Evolutionary conservation across 1,140 invertebrate species (phyloP).

Genomic region (Diplogasteroides magnus): DNA sequence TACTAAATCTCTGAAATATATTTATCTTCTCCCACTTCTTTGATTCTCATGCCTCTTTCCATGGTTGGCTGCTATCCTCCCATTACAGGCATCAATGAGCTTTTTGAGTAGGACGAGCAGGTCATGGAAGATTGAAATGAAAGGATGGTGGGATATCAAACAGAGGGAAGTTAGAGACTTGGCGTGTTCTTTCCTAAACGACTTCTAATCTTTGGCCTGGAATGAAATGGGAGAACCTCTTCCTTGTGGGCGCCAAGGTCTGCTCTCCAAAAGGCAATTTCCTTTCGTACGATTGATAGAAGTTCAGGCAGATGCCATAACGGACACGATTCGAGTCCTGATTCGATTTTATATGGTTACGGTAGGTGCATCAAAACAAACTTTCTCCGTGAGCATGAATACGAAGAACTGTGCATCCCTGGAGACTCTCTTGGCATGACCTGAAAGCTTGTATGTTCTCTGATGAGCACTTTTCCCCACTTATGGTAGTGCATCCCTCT

Average conservation of each 20-base stretch:
- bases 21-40: background rate
- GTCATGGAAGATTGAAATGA: slow-evolving; percentile 75
- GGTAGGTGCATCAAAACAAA: no score
- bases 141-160: slow-evolving; percentile 96
- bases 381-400: slow-evolving; percentile 96
- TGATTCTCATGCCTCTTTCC: background rate
- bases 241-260: slow-evolving; percentile 4
- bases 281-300: slow-evolving; percentile 77
- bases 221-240: background rate
- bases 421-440: background rate
- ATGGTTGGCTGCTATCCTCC: slow-evolving; percentile 7
- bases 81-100: slow-evolving; percentile 24
- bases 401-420: slow-evolving; percentile 72
- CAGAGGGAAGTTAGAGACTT: slow-evolving; percentile 90
- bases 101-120: slow-evolving; percentile 26
- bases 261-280: slow-evolving; percentile 20
- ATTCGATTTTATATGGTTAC: slow-evolving; percentile 56
- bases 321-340: slow-evolving; percentile 64
- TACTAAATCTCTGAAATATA: slow-evolving; percentile 53
- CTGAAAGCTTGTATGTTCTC: slow-evolving; percentile 55
- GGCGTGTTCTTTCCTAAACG: slow-evolving; percentile 31
- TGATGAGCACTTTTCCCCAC: slow-evolving; percentile 53
- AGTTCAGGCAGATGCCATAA: slow-evolving; percentile 95
- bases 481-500: slow-evolving; percentile 88
- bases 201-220: no score